Base-by-base conservation (phyloP, 2,113 vertebrate genomes). In the Spea multiplicata region DNA sequence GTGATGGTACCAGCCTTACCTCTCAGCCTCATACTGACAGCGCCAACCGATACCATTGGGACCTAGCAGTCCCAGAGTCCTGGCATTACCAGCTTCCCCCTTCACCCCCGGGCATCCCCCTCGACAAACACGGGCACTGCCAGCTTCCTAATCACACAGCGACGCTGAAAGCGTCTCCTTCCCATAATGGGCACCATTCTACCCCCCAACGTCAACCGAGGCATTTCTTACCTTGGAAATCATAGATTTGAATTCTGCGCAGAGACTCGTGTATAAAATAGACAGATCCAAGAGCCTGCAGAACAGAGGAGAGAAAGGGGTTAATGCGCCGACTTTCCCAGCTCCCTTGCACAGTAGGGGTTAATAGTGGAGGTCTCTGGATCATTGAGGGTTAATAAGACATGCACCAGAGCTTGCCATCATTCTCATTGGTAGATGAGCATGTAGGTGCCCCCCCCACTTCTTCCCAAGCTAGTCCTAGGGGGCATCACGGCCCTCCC, bases 261-360 rank as follows among this genome's bases (percentile, higher is more conserved):
- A 74, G 71, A 44, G 71, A 68, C 3, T n/a, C 47, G 64, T 74
- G 78, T 44, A 80, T 80, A 61, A 80, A 73, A 66, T 80, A 80
- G 61, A 80, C 12, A 9, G 78, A 80, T 44, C 71, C 78, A 47
- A 80, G 71, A 2, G 78, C 78, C 78, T 80, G 78, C 61, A 66
- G 16, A n/a, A 66, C 5, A 68, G 59, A 55, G 14, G 30, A 49
- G 45, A 64, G 12, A 78, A 61, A 30, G 3, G 5, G 44, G 69
- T 78, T 78, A 78, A 45, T 55, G 48, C 5, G 8, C 16, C 8
- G 8, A 66, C 66, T 30, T 7, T 71, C 2, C 12, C 4, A 13
- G 59, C 47, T 16, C 17, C 6, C 3, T 30, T 13, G 74, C 3
- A 71, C 5, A 6, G 76, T 8, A 78, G 47, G 67, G 69, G 69